Base-by-base conservation (phyloP, 2,797 vertebrate species). In the Sebastes dallii region DNA sequence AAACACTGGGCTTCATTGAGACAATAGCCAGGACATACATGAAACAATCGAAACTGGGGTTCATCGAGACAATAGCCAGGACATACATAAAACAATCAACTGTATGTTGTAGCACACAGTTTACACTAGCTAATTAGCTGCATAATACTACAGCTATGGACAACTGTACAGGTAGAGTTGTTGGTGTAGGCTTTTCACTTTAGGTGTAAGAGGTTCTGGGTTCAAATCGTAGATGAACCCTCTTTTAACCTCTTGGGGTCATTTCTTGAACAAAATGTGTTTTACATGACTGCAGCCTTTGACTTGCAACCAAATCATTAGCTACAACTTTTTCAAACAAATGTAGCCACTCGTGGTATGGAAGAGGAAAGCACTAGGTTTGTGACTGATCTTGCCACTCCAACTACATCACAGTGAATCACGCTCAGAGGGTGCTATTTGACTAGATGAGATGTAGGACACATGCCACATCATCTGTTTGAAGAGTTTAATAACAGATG, bases 161-260 rank as follows among this genome's bases (percentile, higher is more conserved):
- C 6, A 46, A 18, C 42, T 46, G 42, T 18, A 46, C 16, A 16
- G 42, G 42, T 3, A 3, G 6, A 0, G 0, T 18, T 46, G 16
- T 46, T 46, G 14, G 16, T 2, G 42, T 46, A 46, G 6, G 42
- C 18, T 18, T 2, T 46, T 46, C 42, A 18, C 42, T 46, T 46
- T 42, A 6, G 39, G 39, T 42, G 14, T 42, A 42, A 16, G 39
- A 42, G 39, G 39, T 14, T 42, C 5, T 42, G 39, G 39, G 5
- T 42, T 6, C 14, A 42, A 42, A 42, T 42, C 0, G 1, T 42
- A 1, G 14, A 42, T 14, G 39, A 42, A 42, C 39, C 39, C 39
- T 42, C 39, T 42, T 42, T 42, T 42, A 42, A 42, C 13, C 39
- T 42, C 39, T 42, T 42, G 14, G 39, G 39, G 39, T 42, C 39